These are phyloP conservation scores for Pseudochaenichthys georgianus DNA, from an alignment of 2,797 vertebrate genomes.

Conservation along the genomic window DNA sequence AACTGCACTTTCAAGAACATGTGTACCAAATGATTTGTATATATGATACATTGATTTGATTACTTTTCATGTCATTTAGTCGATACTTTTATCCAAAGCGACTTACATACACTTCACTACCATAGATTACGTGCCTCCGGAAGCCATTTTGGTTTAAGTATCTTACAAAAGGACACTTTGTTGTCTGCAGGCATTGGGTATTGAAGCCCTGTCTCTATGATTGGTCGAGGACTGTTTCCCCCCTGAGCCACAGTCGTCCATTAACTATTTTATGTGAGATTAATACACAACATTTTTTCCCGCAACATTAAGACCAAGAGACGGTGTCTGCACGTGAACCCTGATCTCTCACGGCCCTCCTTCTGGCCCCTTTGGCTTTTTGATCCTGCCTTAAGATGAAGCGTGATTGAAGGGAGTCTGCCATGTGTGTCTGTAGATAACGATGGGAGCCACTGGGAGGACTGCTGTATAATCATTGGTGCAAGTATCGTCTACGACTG, in stretches of 20 bases:
- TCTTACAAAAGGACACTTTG: too few species aligned
- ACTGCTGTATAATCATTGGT: slow-evolving; percentile 22
- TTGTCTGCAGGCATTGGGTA: too few species aligned
- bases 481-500: slow-evolving; percentile 51
- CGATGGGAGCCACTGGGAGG: slow-evolving; percentile 29
- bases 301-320: neutral
- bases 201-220: too few species aligned
- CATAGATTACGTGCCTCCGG: too few species aligned
- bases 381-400: neutral
- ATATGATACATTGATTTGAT: neutral
- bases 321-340: neutral
- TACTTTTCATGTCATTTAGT: too few species aligned
- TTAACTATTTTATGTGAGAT: too few species aligned
- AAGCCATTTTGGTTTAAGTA: too few species aligned
- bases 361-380: neutral
- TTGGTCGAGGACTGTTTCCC: too few species aligned
- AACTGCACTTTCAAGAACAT: neutral
- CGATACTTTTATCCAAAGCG: too few species aligned
- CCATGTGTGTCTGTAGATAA: slow-evolving; percentile 35
- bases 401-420: slow-evolving; percentile 10
- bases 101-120: too few species aligned
- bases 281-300: too few species aligned
- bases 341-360: neutral
- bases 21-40: neutral
- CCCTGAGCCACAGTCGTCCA: too few species aligned